A percentile compares a stretch with the other conserved stretches of the same genome.
These are phyloP conservation scores for Drosophila erecta DNA, from an alignment of 1,140 invertebrate species.

Conservation along the genomic window DNA sequence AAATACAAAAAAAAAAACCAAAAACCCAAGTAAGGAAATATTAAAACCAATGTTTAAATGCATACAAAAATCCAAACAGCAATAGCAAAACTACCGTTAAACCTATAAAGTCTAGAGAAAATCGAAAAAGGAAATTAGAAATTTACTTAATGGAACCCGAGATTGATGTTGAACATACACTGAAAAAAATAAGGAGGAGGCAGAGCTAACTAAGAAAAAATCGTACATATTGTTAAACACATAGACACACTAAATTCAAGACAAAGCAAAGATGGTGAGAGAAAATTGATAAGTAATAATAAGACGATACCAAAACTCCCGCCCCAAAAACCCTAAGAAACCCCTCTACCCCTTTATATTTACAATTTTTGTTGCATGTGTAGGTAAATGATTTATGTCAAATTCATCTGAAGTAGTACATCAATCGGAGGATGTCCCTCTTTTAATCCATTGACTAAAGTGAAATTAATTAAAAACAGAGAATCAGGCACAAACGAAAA, in stretches of 20 bases:
- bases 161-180: constrained; percentile 75
- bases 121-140: constrained; percentile 57
- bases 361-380: constrained; percentile 69
- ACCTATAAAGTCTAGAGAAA: constrained; percentile 65
- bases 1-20: constrained; percentile 26
- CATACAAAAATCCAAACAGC: constrained; percentile 67
- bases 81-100: constrained; percentile 75
- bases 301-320: constrained; percentile 36
- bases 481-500: constrained; percentile 23
- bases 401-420: constrained; percentile 9
- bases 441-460: constrained; percentile 70
- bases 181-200: constrained; percentile 29
- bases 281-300: constrained; percentile 12
- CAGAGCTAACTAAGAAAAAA: constrained; percentile 16
- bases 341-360: constrained; percentile 8
- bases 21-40: constrained; percentile 34
- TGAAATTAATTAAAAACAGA: constrained; percentile 31
- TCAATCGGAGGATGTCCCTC: constrained; percentile 9
- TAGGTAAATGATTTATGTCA: constrained; percentile 43
- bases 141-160: constrained; percentile 68
- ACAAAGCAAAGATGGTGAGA: constrained; percentile 36
- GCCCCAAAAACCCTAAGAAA: constrained; percentile 13
- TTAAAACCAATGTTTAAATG: constrained; percentile 71
- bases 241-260: constrained; percentile 32
- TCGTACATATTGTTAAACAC: constrained; percentile 40